Conservation (phyloP, 2,113 vertebrate species). For the Bambusicola thoracicus region DNA sequence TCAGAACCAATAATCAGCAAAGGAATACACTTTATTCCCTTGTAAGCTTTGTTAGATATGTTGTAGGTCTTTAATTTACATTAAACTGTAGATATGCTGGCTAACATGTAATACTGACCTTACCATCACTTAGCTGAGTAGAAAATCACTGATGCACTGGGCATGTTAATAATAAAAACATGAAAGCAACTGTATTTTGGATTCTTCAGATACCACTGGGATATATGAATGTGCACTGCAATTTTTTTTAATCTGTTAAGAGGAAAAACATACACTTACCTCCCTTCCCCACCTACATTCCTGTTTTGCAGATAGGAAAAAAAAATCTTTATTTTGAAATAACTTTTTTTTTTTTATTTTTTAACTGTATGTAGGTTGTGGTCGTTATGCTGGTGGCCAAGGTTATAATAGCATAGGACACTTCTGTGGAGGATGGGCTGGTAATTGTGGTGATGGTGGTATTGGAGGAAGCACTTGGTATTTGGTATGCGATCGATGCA, state of each 20-base stretch:
- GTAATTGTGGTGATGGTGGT: conserved; percentile 97
- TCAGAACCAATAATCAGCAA: neutral
- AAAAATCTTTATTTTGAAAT: neutral
- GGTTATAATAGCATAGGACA: conserved; percentile 99
- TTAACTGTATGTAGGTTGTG: conserved; percentile 83
- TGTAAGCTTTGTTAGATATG: neutral
- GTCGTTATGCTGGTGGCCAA: conserved; percentile 96
- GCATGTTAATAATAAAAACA: neutral
- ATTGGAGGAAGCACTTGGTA: conserved; percentile 99
- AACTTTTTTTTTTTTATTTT: neutral
- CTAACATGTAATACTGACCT: neutral
- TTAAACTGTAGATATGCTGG: neutral
- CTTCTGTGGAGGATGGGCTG: conserved; percentile 98
- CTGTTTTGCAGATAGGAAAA: neutral
- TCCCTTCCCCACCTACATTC: neutral
- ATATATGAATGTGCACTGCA: too few relatives aligned
- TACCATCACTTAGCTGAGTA: neutral
- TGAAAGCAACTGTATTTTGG: neutral
- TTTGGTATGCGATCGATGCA: conserved; percentile 95
- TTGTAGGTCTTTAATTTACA: neutral
- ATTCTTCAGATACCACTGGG: neutral
- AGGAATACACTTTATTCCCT: neutral
- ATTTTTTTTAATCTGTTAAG: neutral
- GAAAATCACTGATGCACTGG: neutral
- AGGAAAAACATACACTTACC: neutral